phyloP scores from a whole-genome alignment of 1,140 invertebrate species.

The Magallana ariakensis region DNA sequence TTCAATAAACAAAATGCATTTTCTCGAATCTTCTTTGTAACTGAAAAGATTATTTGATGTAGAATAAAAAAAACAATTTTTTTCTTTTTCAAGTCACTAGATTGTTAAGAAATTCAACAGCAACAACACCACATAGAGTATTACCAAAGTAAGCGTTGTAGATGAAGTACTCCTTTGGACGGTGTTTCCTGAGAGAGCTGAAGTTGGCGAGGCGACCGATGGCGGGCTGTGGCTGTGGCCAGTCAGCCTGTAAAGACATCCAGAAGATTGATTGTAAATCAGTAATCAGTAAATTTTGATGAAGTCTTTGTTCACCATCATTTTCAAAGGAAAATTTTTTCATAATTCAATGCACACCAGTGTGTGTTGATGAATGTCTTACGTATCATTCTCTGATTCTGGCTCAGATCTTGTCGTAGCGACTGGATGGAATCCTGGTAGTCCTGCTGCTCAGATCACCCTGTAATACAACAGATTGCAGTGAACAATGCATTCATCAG shows the following conservation, averaged over 20 bases:
- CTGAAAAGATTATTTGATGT: too few species aligned
- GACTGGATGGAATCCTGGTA: slow-evolving; percentile 85
- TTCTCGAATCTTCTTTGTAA: too few species aligned
- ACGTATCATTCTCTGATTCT: slow-evolving; percentile 86
- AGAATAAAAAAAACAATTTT: too few species aligned
- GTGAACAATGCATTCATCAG: too few species aligned
- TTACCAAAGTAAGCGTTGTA: slow-evolving; percentile 96
- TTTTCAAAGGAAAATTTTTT: background rate
- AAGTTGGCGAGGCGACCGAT: slow-evolving; percentile 98
- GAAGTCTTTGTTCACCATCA: background rate
- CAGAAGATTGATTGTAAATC: too few species aligned
- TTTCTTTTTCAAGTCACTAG: too few species aligned
- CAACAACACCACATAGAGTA: slow-evolving; percentile 51
- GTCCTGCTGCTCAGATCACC: slow-evolving; percentile 85
- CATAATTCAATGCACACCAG: background rate
- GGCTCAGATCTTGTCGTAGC: slow-evolving; percentile 93
- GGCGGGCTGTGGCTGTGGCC: slow-evolving; percentile 94
- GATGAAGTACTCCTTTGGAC: slow-evolving; percentile 97
- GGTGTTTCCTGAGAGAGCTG: slow-evolving; percentile 96
- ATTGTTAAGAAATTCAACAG: too few species aligned
- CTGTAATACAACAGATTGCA: slow-evolving; percentile 53
- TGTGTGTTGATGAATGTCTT: slow-evolving; percentile 65
- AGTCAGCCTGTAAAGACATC: slow-evolving; percentile 83
- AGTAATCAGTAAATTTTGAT: background rate
- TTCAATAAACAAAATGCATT: too few species aligned